These are phyloP conservation scores for Nannospalax galili DNA, from an alignment of 2,113 vertebrate genomes.

Conservation along the genomic window DNA sequence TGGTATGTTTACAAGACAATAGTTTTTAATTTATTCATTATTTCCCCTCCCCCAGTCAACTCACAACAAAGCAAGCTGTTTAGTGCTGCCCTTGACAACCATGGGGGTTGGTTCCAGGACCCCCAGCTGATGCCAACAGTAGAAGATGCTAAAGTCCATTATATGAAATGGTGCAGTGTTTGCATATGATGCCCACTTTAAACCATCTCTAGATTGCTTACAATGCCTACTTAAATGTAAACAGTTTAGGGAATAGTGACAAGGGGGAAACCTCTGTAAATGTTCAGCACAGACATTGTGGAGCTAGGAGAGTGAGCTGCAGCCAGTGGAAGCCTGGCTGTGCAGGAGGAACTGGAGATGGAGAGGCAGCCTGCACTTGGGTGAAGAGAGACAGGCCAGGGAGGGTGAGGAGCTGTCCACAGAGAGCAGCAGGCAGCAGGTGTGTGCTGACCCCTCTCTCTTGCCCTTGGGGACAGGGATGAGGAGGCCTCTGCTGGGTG, in stretches of 20 bases:
- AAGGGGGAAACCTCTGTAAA: too few relatives aligned
- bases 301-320: background rate
- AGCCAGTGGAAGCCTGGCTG: background rate
- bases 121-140: background rate
- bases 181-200: background rate
- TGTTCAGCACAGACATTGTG: background rate
- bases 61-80: background rate
- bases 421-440: background rate
- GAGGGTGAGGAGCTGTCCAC: background rate
- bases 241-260: too few relatives aligned
- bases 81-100: background rate
- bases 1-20: constrained; percentile 69
- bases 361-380: background rate
- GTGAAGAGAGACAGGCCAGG: background rate
- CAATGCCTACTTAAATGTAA: too few relatives aligned
- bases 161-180: background rate
- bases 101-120: background rate
- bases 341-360: background rate
- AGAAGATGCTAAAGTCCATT: background rate
- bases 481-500: background rate
- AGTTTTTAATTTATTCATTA: background rate
- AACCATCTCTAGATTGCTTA: too few relatives aligned
- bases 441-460: background rate
- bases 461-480: background rate
- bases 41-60: background rate